Evolutionary conservation across 2,888 invertebrate species (phyloP).

Genomic region (Rhimphoctona megacephalus): DNA sequence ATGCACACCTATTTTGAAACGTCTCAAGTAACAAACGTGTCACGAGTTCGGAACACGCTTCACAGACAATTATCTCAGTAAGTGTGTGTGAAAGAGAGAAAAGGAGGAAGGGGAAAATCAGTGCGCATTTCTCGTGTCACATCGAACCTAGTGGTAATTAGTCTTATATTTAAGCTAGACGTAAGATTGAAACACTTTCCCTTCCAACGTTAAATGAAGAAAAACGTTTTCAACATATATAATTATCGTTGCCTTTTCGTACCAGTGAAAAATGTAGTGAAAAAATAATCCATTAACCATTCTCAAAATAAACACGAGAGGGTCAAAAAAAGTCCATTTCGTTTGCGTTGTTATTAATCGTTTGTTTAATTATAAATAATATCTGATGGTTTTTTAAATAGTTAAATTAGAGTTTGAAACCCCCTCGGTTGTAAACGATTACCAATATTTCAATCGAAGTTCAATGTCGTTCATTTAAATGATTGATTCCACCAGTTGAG

Average conservation of each 20-base stretch:
- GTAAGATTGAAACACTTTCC: conserved; percentile 7
- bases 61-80: conserved; percentile 15
- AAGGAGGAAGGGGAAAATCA: neutral
- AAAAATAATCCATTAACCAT: neutral
- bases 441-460: neutral
- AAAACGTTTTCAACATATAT: conserved; percentile 31
- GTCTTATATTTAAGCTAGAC: conserved; percentile 42
- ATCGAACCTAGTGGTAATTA: conserved; percentile 46
- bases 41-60: conserved; percentile 12
- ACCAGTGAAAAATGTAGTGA: conserved; percentile 16
- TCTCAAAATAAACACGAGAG: conserved; percentile 32
- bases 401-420: too few species aligned
- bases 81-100: neutral
- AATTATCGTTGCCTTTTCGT: conserved; percentile 6
- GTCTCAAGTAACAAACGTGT: conserved; percentile 24
- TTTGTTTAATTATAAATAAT: neutral
- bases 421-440: neutral
- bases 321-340: neutral
- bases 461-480: neutral
- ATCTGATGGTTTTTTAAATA: neutral
- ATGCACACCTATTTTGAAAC: conserved; percentile 35
- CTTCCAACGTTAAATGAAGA: conserved; percentile 3
- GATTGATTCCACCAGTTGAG: neutral
- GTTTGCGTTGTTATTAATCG: neutral
- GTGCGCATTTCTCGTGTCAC: conserved; percentile 46